Base-by-base conservation (phyloP, 35 echinoderm and acorn worm species). In the Holothuria glaberrima region DNA sequence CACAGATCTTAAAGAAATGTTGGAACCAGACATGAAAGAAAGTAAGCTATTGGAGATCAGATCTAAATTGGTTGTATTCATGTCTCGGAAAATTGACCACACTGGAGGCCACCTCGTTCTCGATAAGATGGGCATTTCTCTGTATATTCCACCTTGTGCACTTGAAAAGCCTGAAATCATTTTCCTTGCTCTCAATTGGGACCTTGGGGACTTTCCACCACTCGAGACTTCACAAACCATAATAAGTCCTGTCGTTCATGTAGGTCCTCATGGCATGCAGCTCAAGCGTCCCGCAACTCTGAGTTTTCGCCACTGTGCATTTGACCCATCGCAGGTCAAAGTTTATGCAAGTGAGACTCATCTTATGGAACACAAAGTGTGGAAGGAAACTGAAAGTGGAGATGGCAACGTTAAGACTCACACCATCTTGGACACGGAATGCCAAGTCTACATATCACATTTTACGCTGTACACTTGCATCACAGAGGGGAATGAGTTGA, bases 381-480 rank as follows among this genome's bases (percentile, higher is more conserved):
- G 96, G 96, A 71, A 36, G 24, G 26, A 56, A 46, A 32, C 91
- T 0, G 31, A 62, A 30, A 45, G 56, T 31, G 24, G 48, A 2
- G 63, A 76, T 5, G 76, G 75, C 30, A 35, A 89, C 6, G 64
- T 59, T 41, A 87, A 89, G 6, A 59, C 59, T 18, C 86, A 94
- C 59, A 68, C 34, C 5, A 52, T 94, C 28, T 88, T 94, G 22
- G 58, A 77, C 70, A 88, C 83, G 9, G 92, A 98, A 75, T 94
- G 93, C 34, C 92, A 98, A 67, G 75, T 98, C 0, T 74, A 94
- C 5, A 59, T 94, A 4, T 87, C 96, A 12, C 93, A 98, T 41
- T 98, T 98, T 66, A 92, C 96, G 31, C 60, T 98, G 4, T 98
- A 94, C 58, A 98, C 96, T 21, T 95, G 96, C 64, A 45, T 98